Base-by-base conservation (phyloP, 2,888 invertebrate genomes). In the Megastigmus dorsalis region DNA sequence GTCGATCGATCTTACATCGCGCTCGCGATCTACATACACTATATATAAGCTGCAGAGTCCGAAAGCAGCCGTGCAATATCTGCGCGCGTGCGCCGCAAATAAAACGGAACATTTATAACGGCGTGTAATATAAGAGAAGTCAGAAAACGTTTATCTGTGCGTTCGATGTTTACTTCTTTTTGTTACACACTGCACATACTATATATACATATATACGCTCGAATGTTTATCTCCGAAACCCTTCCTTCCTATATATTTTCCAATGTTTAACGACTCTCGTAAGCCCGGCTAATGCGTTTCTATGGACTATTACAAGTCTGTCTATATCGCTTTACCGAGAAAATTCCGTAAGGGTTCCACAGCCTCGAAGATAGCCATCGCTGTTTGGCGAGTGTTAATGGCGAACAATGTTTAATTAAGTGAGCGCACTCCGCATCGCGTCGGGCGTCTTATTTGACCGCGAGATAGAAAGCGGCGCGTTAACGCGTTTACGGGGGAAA, bases 91-190 rank as follows among this genome's bases (percentile, higher is more conserved):
- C 45, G 9, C 18, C 26, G 15, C 6, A 67, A 55, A 48, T 18
- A 60, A 69, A 41, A 28, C 23, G 10, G 52, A 60, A 52, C 52
- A 30, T 28, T 59, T 18, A 59, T 59, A 59, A 50, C 28, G 33
- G n/a, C 15, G 38, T 15, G 18, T n/a, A 7, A 7, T 7, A 41
- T 26, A 30, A 13, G 9, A 52, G 36, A 20, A 33, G 54, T 7
- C 4, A 13, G 6, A 20, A 38, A 45, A 45, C n/a, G n/a, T n/a
- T n/a, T n/a, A n/a, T n/a, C n/a, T n/a, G n/a, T n/a, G n/a, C n/a
- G n/a, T n/a, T n/a, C n/a, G n/a, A n/a, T n/a, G n/a, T n/a, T n/a
- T n/a, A n/a, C n/a, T n/a, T n/a, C n/a, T n/a, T n/a, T n/a, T n/a
- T n/a, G n/a, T n/a, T n/a, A n/a, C n/a, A n/a, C n/a, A 18, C 4